Base-by-base conservation (phyloP, 92 coral and sea anemone genomes). In the Zoanthus gigantus region DNA sequence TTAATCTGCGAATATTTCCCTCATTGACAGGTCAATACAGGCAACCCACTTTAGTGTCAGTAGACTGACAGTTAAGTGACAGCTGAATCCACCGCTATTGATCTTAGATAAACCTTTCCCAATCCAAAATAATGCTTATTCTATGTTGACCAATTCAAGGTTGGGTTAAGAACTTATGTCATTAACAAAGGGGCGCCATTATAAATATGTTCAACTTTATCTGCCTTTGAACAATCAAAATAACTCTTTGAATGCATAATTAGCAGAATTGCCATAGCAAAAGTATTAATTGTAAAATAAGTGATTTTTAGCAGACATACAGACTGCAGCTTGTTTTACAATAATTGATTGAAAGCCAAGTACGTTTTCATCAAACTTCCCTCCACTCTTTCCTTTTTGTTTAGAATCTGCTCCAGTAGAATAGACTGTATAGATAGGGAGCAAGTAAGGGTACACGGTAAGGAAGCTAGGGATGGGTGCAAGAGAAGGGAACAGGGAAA, bases 41-140 rank as follows among this genome's bases (percentile, higher is more conserved):
- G 71, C 52, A 53, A 28, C 17, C 58, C 85, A 16, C 68, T 81
- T 50, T 66, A 50, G 32, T 81, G 85, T 29, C 85, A 81, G 75
- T 30, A 44, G 9, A 23, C 45, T 66, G 85, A 66, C 61, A 81
- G 30, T 10, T 29, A 47, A 66, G 16, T 46, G 85, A 65, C 75
- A 46, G 11, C 30, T 81, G 42, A 28, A 66, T 56, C 44, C n/a
- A 16, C 72, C 17, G 45, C 73, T 29, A 53, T 29, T 81, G 85
- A 48, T 23, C 28, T 63, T 63, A 5, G 12, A n/a, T 6, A 65
- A 45, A 80, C 2, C 60, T 18, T 18, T 60, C 75, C 15, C 10
- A 74, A 65, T 13, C 31, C 57, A 17, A 12, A 60, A 78, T 48
- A 16, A 30, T 44, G 60, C 48, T 46, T 81, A 73, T 72, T 16